These are phyloP conservation scores for Potamilus streckersoni DNA, from an alignment of 1,140 invertebrate species.

Conservation along the genomic window DNA sequence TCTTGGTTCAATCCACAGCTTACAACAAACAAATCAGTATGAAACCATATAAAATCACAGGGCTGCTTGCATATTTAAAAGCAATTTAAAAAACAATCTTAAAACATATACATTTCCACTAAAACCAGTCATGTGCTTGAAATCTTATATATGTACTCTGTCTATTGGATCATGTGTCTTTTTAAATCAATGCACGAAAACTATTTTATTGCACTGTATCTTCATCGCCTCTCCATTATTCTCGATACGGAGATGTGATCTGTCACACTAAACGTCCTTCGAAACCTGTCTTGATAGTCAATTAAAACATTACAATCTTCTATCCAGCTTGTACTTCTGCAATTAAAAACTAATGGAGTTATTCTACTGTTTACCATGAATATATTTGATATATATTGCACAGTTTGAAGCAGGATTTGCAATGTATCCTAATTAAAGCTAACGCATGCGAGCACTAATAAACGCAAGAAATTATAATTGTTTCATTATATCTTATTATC, in stretches of 20 bases:
- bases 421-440: background rate
- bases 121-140: too few species aligned
- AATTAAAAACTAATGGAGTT: background rate
- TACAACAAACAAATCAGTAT: constrained; percentile 9
- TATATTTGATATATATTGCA: background rate
- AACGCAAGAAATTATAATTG: background rate
- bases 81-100: too few species aligned
- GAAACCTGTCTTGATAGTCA: constrained; percentile 10
- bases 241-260: constrained; percentile 1
- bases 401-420: background rate
- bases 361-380: constrained; percentile 3
- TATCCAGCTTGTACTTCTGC: background rate
- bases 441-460: background rate
- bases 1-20: constrained; percentile 12
- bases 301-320: background rate
- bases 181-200: background rate
- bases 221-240: background rate
- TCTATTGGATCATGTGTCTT: background rate
- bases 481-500: background rate
- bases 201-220: background rate
- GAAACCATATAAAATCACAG: background rate
- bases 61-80: background rate
- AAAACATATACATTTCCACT: too few species aligned
- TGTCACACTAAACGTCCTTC: background rate
- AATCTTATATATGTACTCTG: background rate